Conservation (phyloP, 2,888 invertebrate species). For the Hoplodrina blanda region DNA sequence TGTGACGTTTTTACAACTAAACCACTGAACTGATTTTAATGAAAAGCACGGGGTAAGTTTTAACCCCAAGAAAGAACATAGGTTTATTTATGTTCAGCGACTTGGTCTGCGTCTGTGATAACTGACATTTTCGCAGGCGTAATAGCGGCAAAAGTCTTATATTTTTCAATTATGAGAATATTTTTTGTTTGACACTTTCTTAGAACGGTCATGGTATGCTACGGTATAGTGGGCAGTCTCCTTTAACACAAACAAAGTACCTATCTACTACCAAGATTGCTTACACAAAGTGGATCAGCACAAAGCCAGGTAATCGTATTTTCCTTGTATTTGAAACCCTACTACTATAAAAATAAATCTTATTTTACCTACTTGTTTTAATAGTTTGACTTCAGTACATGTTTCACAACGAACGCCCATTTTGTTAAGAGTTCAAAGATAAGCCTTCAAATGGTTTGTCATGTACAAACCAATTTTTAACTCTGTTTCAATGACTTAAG, state of each 20-base stretch:
- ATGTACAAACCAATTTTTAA: conserved; percentile 24
- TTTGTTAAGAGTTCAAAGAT: conserved; percentile 66
- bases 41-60: too few species aligned
- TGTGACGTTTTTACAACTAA: too few species aligned
- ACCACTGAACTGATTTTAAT: too few species aligned
- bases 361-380: conserved; percentile 44
- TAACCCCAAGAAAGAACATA: too few species aligned
- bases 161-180: too few species aligned
- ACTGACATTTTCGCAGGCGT: too few species aligned
- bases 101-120: too few species aligned
- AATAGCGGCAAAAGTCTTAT: too few species aligned
- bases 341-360: conserved; percentile 41
- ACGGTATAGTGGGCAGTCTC: too few species aligned
- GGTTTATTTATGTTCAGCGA: too few species aligned
- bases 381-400: conserved; percentile 50
- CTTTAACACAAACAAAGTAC: neutral
- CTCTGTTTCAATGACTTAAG: neutral
- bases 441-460: conserved; percentile 54
- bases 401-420: conserved; percentile 54
- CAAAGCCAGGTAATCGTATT: conserved; percentile 18
- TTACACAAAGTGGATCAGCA: conserved; percentile 22
- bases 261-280: neutral
- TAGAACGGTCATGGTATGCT: too few species aligned
- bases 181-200: too few species aligned
- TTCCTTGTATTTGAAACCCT: conserved; percentile 18